Evolutionary conservation across 2,888 invertebrate species (phyloP).

Genomic region (Pheosia gnoma): DNA sequence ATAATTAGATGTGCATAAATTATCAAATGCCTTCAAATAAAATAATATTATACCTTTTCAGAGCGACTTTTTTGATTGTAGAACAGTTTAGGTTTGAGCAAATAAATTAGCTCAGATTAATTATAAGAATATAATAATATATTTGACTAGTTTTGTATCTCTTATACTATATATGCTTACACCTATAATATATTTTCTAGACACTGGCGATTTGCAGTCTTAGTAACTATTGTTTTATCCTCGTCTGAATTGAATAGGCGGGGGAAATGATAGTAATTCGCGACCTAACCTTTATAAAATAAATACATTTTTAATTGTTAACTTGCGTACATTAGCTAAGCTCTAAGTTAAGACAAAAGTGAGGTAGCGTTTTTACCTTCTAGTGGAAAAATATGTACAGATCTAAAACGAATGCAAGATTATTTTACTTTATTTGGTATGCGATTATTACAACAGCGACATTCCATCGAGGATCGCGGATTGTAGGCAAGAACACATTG

Average conservation of each 20-base stretch:
- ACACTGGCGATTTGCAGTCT: constrained; percentile 80
- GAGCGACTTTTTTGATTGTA: constrained; percentile 41
- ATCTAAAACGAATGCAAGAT: constrained; percentile 69
- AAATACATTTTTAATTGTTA: constrained; percentile 36
- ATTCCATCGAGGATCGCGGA: constrained; percentile 41
- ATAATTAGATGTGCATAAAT: not conserved
- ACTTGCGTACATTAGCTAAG: constrained; percentile 67
- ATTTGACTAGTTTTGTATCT: constrained; percentile 78
- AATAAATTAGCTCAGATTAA: constrained; percentile 65
- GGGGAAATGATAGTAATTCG: constrained; percentile 32
- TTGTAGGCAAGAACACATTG: constrained; percentile 40
- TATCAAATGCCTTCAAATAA: not conserved
- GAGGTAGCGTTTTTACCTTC: constrained; percentile 83
- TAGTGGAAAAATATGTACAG: constrained; percentile 81
- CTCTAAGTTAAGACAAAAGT: constrained; percentile 79
- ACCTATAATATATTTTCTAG: constrained; percentile 63
- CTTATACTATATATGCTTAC: constrained; percentile 69
- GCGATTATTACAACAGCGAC: constrained; percentile 53
- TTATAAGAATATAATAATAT: constrained; percentile 51
- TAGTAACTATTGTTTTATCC: constrained; percentile 54
- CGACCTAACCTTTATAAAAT: constrained; percentile 35
- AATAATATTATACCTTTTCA: not conserved
- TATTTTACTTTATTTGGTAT: constrained; percentile 64
- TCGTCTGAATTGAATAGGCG: constrained; percentile 33
- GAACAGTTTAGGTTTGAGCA: constrained; percentile 57